Base-by-base conservation (phyloP, 2,888 invertebrate genomes). In the Lasiommata megera region DNA sequence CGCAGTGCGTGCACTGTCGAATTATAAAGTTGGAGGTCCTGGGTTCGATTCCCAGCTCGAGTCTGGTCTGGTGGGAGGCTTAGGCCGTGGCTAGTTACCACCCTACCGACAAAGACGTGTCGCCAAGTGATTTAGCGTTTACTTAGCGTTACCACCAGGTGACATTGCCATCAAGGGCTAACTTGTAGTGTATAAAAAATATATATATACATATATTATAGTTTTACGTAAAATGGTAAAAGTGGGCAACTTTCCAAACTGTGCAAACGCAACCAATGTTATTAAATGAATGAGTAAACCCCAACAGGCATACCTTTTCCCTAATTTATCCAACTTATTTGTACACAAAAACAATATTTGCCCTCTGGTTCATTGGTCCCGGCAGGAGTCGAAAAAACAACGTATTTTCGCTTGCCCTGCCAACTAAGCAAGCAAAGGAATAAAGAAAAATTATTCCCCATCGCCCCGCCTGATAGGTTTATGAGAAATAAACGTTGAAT, bases 371-470 rank as follows among this genome's bases (percentile, higher is more conserved):
- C 60, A 54, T 61, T 56, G 57, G 57, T 56, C 53, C 61, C 60
- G 47, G 37, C 46, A 58, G 57, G 57, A 61, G 53, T 54, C 16
- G 54, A 60, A 60, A 64, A 57, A 60, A 60, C 57, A 61, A 58
- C 62, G 51, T 60, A 57, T 60, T 60, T 64, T 57, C 60, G 56
- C 54, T 57, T 56, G 50, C 57, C 47, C n/a, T 51, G 41, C 54
- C 52, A 61, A 54, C 51, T 36, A 55, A 55, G 52, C 51, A 55
- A 58, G 46, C 34, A 37, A 41, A 55, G 57, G 28, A 46, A 59
- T 61, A 54, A 61, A 51, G 56, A 61, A 61, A 61, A 61, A 62
- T 59, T 56, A 64, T 58, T 62, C 61, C 60, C 61, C 46, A 61
- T 57, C 43, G 55, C 38, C 57, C 38, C 40, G 44, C 53, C 54